Evolutionary conservation across 1,140 invertebrate species (phyloP).

Genomic region (Formica exsecta): DNA sequence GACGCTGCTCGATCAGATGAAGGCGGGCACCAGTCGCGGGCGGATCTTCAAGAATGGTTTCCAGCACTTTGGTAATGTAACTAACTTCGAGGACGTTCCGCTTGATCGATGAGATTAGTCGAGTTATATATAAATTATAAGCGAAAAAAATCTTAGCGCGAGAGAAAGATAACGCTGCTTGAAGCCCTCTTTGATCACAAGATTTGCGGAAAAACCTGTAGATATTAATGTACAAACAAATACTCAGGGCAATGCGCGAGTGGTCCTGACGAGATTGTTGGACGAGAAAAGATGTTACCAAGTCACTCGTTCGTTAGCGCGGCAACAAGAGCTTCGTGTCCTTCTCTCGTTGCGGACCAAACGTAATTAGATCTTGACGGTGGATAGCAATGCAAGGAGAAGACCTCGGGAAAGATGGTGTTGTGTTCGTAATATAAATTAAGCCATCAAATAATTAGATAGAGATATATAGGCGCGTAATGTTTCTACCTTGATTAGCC

Average conservation of each 20-base stretch:
- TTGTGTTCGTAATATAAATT: slow-evolving; percentile 40
- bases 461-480: slow-evolving; percentile 19
- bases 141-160: not conserved
- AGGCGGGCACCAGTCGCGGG: slow-evolving; percentile 76
- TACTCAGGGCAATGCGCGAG: slow-evolving; percentile 74
- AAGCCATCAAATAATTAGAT: slow-evolving; percentile 37
- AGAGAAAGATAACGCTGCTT: slow-evolving; percentile 9
- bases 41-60: slow-evolving; percentile 82
- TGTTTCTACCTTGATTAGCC: not conserved
- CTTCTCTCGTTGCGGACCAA: slow-evolving; percentile 18
- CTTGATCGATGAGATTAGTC: slow-evolving; percentile 77
- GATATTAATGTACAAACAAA: slow-evolving; percentile 70
- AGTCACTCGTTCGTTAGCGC: slow-evolving; percentile 2
- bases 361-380: slow-evolving; percentile 39
- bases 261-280: slow-evolving; percentile 23
- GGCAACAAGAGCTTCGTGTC: slow-evolving; percentile 32
- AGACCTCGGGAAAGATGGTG: not conserved
- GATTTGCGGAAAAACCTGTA: slow-evolving; percentile 44
- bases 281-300: slow-evolving; percentile 44
- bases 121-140: not conserved
- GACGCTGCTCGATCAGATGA: slow-evolving; percentile 79
- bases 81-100: slow-evolving; percentile 77
- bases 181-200: slow-evolving; percentile 17
- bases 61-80: slow-evolving; percentile 78
- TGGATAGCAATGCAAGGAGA: slow-evolving; percentile 19